A percentile compares a stretch with the other conserved stretches of the same genome.
phyloP scores from a whole-genome alignment of 2,113 vertebrate species.

The Cryptomyrus ogoouensis region DNA sequence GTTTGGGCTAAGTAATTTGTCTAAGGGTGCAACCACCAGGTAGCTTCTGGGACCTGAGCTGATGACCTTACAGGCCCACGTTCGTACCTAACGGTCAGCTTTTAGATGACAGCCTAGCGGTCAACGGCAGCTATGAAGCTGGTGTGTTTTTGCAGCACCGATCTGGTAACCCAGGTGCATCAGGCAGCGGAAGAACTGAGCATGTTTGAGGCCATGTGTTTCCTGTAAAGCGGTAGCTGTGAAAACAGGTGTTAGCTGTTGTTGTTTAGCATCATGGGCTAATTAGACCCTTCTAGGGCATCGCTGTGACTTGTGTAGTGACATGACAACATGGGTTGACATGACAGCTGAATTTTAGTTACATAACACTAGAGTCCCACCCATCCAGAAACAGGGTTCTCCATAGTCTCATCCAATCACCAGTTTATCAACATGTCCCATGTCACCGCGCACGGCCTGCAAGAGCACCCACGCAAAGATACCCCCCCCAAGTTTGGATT shows the following conservation, averaged over 20 bases:
- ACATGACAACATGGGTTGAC: neutral
- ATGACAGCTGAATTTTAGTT: neutral
- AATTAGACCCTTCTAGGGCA: neutral
- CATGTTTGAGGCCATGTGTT: neutral
- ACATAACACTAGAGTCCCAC: neutral
- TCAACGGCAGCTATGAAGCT: neutral
- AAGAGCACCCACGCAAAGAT: neutral
- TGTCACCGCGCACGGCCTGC: neutral
- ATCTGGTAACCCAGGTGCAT: neutral
- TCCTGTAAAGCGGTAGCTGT: neutral
- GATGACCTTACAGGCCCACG: neutral
- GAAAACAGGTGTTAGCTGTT: neutral
- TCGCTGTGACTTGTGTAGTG: neutral
- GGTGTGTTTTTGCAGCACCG: neutral
- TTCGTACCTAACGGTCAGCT: no score
- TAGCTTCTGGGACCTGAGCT: neutral
- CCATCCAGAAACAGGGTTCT: neutral
- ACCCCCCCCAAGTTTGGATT: conserved; percentile 10
- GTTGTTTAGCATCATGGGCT: neutral
- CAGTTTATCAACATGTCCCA: neutral
- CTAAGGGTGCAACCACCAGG: neutral
- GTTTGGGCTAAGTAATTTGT: neutral
- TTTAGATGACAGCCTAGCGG: neutral
- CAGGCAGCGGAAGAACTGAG: neutral
- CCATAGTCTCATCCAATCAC: neutral